Percentiles rank a stretch among this genome's conserved stretches.
Evolutionary conservation across 2,888 invertebrate species (phyloP).

Genomic region (Caradrina kadenii): DNA sequence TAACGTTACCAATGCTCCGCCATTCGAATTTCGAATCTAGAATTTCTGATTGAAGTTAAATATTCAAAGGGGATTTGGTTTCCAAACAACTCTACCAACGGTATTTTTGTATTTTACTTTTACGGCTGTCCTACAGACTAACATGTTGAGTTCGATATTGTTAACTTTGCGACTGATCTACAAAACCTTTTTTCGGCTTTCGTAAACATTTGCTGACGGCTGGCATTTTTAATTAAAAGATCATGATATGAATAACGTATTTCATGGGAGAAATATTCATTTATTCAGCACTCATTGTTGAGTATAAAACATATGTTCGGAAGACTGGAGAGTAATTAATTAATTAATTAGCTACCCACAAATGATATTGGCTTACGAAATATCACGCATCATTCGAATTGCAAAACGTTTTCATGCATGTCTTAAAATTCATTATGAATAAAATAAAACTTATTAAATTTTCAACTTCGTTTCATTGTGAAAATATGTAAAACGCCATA

Average conservation of each 20-base stretch:
- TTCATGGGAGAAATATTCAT: slow-evolving; percentile 5
- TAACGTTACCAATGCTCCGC: slow-evolving; percentile 13
- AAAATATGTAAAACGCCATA: slow-evolving; percentile 11
- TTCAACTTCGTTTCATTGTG: slow-evolving; percentile 18
- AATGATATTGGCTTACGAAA: slow-evolving; percentile 40
- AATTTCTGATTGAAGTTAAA: slow-evolving; percentile 48
- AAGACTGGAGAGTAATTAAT: slow-evolving; percentile 29
- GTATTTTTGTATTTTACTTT: slow-evolving; percentile 27
- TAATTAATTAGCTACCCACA: slow-evolving; percentile 43
- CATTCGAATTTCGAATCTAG: slow-evolving; percentile 45
- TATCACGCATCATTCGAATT: slow-evolving; percentile 31
- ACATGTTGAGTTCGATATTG: slow-evolving; percentile 25
- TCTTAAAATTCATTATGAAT: slow-evolving; percentile 20
- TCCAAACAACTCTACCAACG: slow-evolving; percentile 23
- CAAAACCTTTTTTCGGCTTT: not conserved
- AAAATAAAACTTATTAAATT: slow-evolving; percentile 9
- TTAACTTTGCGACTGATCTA: slow-evolving; percentile 15
- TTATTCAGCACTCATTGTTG: slow-evolving; percentile 13
- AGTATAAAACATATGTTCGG: slow-evolving; percentile 16
- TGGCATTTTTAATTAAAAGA: slow-evolving; percentile 35
- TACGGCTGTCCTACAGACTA: not conserved
- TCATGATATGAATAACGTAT: slow-evolving; percentile 18
- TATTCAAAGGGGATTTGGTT: slow-evolving; percentile 49
- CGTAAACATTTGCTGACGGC: slow-evolving; percentile 19
- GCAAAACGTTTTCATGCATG: slow-evolving; percentile 22